Evolutionary conservation across 2,113 vertebrate species (phyloP), one percentile per base, ranked within the genome.

Genomic region (Tauraco erythrolophus): DNA sequence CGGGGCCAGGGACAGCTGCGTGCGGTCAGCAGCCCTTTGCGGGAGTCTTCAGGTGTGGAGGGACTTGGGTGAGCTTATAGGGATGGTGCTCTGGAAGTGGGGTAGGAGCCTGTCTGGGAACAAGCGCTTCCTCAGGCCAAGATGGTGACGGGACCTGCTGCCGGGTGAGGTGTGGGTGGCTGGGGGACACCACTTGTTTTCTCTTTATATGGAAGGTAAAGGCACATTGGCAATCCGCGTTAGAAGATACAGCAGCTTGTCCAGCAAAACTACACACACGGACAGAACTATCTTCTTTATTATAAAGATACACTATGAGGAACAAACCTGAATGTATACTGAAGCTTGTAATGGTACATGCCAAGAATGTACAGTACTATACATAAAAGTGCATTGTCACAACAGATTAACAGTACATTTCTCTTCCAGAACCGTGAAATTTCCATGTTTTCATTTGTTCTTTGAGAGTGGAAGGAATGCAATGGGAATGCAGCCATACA

Each of bases 311-410:
- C 98, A 98, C 97, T 94, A 97, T 96, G 96, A 98, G 96, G 98
- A 98, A 98, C 98, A 98, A 98, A 98, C 98, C 98, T 97, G 97
- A 98, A 98, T 98, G 96, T 98, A 98, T 98, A 98, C 98, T 97
- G 99, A 97, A 98, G 97, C 98, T 98, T 98, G 98, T 98, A 98
- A 98, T 98, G 99, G 98, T 98, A 99, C 99, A 99, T 99, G 99
- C 99, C 98, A 97, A 99, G 92, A 98, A 99, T 99, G 98, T 99
- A 99, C 99, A 99, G 98, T 99, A 99, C 98, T 99, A 98, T 99
- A 99, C 99, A 99, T 98, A 98, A 99, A 99, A 99, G 99, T 99
- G 99, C 99, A 99, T 98, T 96, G 98, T 99, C 99, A 99, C 99
- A 98, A 99, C 98, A 98, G 98, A 98, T 98, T 98, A 99, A 99